Conservation (phyloP, 2,797 vertebrate genomes). For the Percopsis omiscomaycus region DNA sequence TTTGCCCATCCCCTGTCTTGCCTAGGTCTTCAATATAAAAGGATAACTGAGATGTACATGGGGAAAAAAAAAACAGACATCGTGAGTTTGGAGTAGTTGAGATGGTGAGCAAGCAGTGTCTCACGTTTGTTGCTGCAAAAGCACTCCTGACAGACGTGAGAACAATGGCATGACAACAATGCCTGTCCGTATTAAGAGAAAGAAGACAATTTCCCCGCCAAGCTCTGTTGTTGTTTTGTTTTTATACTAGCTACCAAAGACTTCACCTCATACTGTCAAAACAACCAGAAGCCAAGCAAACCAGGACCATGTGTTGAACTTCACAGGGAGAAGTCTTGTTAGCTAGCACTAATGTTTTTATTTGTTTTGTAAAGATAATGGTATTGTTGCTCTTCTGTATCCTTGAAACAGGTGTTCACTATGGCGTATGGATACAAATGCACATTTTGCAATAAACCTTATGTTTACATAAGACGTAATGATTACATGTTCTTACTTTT, state of each 20-base stretch:
- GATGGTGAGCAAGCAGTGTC: conserved; percentile 35
- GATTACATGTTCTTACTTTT: conserved; percentile 36
- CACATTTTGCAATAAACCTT: conserved; percentile 85
- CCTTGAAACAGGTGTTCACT: conserved; percentile 68
- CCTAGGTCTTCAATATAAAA: conserved; percentile 59
- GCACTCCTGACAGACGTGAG: conserved; percentile 71
- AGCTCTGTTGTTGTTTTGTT: conserved; percentile 61
- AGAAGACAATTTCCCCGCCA: conserved; percentile 58
- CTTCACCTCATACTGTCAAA: conserved; percentile 49
- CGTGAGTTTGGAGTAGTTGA: conserved; percentile 39
- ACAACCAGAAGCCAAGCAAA: conserved; percentile 55
- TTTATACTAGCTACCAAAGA: conserved; percentile 78
- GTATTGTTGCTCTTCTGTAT: conserved; percentile 80
- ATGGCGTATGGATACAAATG: conserved; percentile 80
- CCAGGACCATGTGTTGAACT: conserved; percentile 77
- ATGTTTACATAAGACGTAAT: conserved; percentile 77
- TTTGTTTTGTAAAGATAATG: conserved; percentile 72
- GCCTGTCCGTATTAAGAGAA: conserved; percentile 68
- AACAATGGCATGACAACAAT: conserved; percentile 74
- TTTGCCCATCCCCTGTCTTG: conserved; percentile 55
- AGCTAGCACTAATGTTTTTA: conserved; percentile 56
- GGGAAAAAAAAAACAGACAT: conserved; percentile 28
- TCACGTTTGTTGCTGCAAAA: conserved; percentile 53
- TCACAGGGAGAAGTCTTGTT: conserved; percentile 73
- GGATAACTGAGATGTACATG: conserved; percentile 58